Conservation (phyloP, 2,888 invertebrate species). For the Pyrocoelia pectoralis region DNA sequence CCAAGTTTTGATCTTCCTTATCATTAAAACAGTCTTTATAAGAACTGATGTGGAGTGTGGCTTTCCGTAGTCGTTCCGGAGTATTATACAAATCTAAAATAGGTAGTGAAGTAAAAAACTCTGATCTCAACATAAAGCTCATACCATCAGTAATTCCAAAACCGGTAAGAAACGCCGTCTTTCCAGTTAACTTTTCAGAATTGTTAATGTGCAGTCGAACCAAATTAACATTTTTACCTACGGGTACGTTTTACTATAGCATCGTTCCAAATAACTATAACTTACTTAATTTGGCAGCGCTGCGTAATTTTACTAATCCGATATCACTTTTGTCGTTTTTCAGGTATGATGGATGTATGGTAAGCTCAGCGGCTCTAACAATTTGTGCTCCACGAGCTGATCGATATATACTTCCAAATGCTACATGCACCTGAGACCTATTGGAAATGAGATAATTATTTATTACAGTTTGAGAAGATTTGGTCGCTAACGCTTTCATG, state of each 20-base stretch:
- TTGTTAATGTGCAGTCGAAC: conserved; percentile 51
- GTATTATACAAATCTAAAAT: conserved; percentile 51
- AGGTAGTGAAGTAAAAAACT: too few relatives aligned
- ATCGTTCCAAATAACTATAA: neutral
- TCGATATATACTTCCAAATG: conserved; percentile 53
- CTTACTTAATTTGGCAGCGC: conserved; percentile 47
- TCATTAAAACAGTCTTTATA: conserved; percentile 51
- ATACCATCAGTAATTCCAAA: conserved; percentile 57
- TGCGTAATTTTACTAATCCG: conserved; percentile 51
- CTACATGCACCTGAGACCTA: conserved; percentile 49
- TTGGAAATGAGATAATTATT: too few relatives aligned
- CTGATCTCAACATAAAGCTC: neutral
- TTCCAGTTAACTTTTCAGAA: conserved; percentile 51
- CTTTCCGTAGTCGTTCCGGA: conserved; percentile 52
- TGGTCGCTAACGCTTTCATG: conserved; percentile 52
- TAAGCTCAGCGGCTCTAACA: conserved; percentile 45
- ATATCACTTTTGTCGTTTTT: conserved; percentile 51
- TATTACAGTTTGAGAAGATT: neutral
- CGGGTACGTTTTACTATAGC: conserved; percentile 19
- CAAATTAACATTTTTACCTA: conserved; percentile 49
- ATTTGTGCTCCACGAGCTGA: conserved; percentile 52
- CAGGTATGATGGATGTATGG: conserved; percentile 53
- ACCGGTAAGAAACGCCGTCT: conserved; percentile 54
- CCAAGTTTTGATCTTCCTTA: conserved; percentile 40
- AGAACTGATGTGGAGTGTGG: conserved; percentile 52